Evolutionary conservation across 2,888 invertebrate species (phyloP).

Genomic region (Troglohyphantes excavatus): DNA sequence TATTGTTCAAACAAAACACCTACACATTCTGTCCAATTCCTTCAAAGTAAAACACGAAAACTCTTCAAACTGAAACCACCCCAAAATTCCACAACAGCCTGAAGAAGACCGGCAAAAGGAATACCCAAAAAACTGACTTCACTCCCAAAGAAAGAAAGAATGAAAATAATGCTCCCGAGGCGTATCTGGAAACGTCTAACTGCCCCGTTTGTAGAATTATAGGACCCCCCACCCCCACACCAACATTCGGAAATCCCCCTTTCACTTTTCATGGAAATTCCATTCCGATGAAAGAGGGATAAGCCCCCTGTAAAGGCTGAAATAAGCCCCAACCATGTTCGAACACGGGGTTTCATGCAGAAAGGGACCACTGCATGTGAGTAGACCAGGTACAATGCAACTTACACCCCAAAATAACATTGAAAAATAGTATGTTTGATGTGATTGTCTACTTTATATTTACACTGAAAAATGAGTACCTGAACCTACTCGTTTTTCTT

Average conservation of each 20-base stretch:
- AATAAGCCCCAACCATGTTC: neutral
- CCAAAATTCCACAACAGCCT: neutral
- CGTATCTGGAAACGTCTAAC: slow-evolving; percentile 41
- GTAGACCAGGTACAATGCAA: too few relatives aligned
- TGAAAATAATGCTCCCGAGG: neutral
- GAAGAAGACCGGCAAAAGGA: neutral
- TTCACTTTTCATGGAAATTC: neutral
- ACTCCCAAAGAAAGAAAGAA: neutral
- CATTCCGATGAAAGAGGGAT: slow-evolving; percentile 44
- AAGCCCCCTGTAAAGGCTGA: slow-evolving; percentile 24
- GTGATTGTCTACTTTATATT: too few relatives aligned
- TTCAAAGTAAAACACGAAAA: neutral
- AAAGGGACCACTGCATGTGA: slow-evolving; percentile 2
- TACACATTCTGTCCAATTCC: neutral
- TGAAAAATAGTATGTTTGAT: too few relatives aligned
- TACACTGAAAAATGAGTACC: too few relatives aligned
- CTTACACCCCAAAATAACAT: too few relatives aligned
- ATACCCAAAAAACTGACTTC: neutral
- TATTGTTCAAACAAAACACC: neutral
- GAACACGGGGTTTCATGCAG: neutral
- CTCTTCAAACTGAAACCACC: neutral
- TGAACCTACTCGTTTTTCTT: too few relatives aligned
- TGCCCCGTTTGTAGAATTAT: slow-evolving; percentile 65
- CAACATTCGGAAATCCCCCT: too few relatives aligned
- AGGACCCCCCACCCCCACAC: neutral